Percentiles rank a stretch among this genome's conserved stretches.
phyloP scores from a whole-genome alignment of 2,113 vertebrate genomes.

The Trochalopteron elliotii region DNA sequence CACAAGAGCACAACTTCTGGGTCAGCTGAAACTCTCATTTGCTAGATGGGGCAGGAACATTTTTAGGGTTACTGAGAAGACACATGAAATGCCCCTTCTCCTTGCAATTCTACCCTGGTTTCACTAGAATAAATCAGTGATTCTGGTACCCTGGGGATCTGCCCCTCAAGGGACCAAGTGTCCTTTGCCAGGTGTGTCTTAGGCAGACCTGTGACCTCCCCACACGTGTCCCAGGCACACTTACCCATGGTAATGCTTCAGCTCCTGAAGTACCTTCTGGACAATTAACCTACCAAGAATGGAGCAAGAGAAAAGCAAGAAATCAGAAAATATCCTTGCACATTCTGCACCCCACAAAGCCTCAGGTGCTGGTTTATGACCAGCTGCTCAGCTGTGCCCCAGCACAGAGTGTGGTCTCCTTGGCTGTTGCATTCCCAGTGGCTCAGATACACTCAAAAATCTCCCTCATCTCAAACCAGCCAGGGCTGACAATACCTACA shows the following conservation, averaged over 20 bases:
- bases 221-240: conserved; percentile 25
- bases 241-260: conserved; percentile 92
- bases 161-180: background rate
- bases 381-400: background rate
- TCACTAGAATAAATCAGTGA: background rate
- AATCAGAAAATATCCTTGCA: background rate
- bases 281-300: conserved; percentile 85
- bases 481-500: conserved; percentile 68
- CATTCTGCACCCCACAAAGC: background rate
- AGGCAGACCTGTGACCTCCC: background rate
- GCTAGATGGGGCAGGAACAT: background rate
- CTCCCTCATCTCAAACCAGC: background rate
- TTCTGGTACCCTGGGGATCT: background rate
- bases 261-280: conserved; percentile 93
- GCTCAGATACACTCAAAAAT: background rate
- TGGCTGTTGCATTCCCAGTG: background rate
- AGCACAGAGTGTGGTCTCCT: background rate
- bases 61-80: background rate
- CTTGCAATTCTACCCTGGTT: background rate
- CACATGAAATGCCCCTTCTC: background rate
- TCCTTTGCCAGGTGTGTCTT: background rate
- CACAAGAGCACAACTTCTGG: background rate
- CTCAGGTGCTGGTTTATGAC: background rate
- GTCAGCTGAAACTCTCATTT: background rate
- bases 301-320: background rate